Base-by-base conservation (phyloP, 1,140 invertebrate genomes). In the Ips typographus region DNA sequence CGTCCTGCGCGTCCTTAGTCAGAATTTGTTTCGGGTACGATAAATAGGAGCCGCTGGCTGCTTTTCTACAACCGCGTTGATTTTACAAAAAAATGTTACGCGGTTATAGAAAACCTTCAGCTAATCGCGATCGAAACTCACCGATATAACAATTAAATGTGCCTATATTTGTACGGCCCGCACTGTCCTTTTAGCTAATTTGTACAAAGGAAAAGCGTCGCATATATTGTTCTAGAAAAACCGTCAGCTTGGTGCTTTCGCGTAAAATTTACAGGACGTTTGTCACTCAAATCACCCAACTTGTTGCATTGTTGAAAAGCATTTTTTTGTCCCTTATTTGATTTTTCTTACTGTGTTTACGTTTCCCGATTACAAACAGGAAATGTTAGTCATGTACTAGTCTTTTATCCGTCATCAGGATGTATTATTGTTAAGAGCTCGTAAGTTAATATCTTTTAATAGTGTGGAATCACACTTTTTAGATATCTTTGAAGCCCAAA, bases 311-410 rank as follows among this genome's bases (percentile, higher is more conserved):
- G 53, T 52, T 61, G 47, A n/a, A 41, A 58, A 39, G 37, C 41
- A 49, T 49, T 49, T 49, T 49, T 3, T 49, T 49, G 6, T 22
- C 22, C 22, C 22, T 22, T 22, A 22, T 22, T 22, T 22, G 22
- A 22, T 49, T 49, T 49, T 49, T 49, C 7, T 49, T 70, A 55
- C 60, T 70, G 59, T 70, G 68, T 63, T 59, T 44, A 62, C 40
- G 22, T 70, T 70, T 70, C 42, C 55, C 3, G 39, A 41, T 53
- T 5, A 37, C 59, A 37, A 62, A 22, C 22, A 42, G 61, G 58
- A 70, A 70, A 58, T 61, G 47, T 61, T 68, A 70, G 68, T 70
- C 68, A 70, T 57, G 61, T 70, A 53, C 68, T 70, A 70, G 68
- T 70, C 68, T 70, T 68, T 42, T 51, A 42, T 65, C 51, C 63